Conservation (phyloP, 2,797 vertebrate species). For the Clamator glandarius region DNA sequence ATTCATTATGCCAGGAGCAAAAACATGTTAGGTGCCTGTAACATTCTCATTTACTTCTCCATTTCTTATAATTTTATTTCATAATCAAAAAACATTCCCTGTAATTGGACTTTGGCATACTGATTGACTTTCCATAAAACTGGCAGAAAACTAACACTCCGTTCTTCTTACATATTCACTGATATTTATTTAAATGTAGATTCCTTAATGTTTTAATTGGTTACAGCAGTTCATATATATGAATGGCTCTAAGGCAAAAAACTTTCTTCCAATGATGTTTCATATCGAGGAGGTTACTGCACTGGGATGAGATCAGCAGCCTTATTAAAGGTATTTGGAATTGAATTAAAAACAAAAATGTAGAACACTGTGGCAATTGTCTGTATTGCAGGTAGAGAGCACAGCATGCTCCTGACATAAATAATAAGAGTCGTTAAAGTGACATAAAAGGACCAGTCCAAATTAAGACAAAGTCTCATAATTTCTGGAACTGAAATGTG, state of each 20-base stretch:
- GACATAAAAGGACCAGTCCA: neutral
- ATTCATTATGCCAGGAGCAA: conserved; percentile 30
- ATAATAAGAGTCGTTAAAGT: neutral
- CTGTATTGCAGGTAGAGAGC: neutral
- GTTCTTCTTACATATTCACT: conserved; percentile 17
- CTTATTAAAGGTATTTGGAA: neutral
- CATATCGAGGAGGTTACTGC: neutral
- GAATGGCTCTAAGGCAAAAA: neutral
- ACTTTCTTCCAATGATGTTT: neutral
- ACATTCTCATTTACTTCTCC: conserved; percentile 43
- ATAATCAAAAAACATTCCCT: conserved; percentile 54
- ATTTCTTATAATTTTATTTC: conserved; percentile 39
- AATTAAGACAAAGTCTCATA: neutral
- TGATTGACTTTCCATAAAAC: conserved; percentile 38
- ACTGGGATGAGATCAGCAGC: neutral
- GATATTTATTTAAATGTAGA: conserved; percentile 36
- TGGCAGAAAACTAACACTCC: neutral
- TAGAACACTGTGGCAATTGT: neutral
- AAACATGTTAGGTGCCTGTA: conserved; percentile 26
- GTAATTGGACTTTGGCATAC: conserved; percentile 52
- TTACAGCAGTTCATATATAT: conserved; percentile 16
- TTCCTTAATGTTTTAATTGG: conserved; percentile 49
- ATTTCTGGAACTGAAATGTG: neutral
- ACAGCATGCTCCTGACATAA: neutral
- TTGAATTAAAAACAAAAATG: neutral